These are phyloP conservation scores for Leptarthrus brevirostris DNA, from an alignment of 2,888 invertebrate genomes.

Conservation along the genomic window DNA sequence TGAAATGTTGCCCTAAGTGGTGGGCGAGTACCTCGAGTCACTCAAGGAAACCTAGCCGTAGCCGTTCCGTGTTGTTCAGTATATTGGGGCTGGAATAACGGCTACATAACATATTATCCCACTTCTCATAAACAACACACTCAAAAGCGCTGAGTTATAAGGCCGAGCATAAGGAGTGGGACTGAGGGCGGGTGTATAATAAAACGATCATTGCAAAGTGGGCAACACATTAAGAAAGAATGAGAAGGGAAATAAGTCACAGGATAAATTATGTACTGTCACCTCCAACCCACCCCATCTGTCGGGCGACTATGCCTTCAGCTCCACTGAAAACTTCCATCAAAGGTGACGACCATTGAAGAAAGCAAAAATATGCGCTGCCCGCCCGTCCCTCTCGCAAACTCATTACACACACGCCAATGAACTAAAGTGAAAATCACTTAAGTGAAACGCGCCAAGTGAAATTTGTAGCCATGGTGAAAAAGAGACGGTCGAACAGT, in stretches of 20 bases:
- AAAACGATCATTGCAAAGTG: conserved; percentile 47
- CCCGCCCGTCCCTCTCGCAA: conserved; percentile 19
- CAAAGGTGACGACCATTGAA: conserved; percentile 48
- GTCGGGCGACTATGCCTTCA: background rate
- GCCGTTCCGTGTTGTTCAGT: background rate
- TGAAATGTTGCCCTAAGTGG: conserved; percentile 43
- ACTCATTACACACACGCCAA: conserved; percentile 39
- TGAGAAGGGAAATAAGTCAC: conserved; percentile 44
- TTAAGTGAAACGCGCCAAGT: conserved; percentile 37
- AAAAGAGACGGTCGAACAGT: conserved; percentile 37
- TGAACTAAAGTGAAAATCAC: conserved; percentile 49
- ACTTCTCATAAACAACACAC: conserved; percentile 49
- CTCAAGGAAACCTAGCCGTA: background rate
- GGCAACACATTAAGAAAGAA: conserved; percentile 44
- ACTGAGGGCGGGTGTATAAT: conserved; percentile 46
- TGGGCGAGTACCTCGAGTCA: conserved; percentile 49
- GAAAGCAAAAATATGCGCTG: conserved; percentile 36
- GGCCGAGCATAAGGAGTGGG: background rate
- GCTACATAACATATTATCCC: conserved; percentile 48
- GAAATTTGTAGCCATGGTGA: conserved; percentile 53
- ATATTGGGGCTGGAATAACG: conserved; percentile 46
- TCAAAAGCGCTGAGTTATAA: conserved; percentile 29
- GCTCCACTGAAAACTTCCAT: conserved; percentile 38
- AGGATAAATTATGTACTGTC: conserved; percentile 44
- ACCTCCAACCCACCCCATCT: conserved; percentile 9